Base-by-base conservation (phyloP, 2,113 vertebrate species). In the Mustela nigripes region DNA sequence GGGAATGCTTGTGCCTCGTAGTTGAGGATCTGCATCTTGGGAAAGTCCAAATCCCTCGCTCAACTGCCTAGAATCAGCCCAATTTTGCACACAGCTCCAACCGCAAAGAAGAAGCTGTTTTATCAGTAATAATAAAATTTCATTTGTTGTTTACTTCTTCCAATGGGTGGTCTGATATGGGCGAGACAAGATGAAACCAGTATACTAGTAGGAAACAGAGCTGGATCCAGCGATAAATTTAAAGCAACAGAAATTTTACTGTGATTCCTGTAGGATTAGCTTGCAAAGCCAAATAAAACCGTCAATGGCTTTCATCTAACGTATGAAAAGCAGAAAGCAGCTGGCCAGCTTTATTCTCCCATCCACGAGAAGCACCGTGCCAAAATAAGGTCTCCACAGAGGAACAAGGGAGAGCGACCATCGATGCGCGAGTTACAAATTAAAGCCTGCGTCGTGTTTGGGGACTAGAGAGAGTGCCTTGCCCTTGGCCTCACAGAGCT, bases 171-270 rank as follows among this genome's bases (percentile, higher is more conserved):
- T n/a, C 65, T 48, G 63, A 78, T 18, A 22, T 0, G 8, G 31
- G 21, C 33, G 45, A 33, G 42, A 62, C 0, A 33, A 42, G 67
- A n/a, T 2, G 33, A 73, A 53, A 79, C 60, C 58, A 65, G 4
- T 4, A 33, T 67, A 92, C 24, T 19, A 11, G 11, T 0, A 21
- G 5, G 28, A 76, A 33, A 39, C 45, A 80, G 65, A 80, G 19
- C 71, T 1, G 2, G 63, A 71, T 81, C 53, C 22, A 39, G 24
- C 39, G 33, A 62, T 18, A 74, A 87, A 42, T 0, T 42, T 11
- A 48, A 60, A 93, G 74, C 62, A 67, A 82, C 73, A 95, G 76
- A 86, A 58, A 87, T 81, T 63, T 73, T 50, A 87, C 93, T 45
- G 53, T 21, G 80, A 95, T 82, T 33, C 79, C 73, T 50, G 3